Conservation (phyloP, 2,113 vertebrate species). For the Pica pica region DNA sequence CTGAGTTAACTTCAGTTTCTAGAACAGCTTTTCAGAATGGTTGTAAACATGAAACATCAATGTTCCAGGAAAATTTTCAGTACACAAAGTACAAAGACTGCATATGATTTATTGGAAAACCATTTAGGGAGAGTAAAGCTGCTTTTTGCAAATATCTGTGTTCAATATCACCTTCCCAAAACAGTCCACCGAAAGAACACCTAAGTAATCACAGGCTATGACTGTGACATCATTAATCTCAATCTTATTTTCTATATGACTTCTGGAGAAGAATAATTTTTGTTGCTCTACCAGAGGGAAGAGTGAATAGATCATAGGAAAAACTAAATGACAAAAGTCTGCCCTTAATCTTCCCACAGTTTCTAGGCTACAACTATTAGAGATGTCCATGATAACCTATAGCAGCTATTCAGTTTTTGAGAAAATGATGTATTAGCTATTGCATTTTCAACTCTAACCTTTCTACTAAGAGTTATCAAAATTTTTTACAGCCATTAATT, state of each 20-base stretch:
- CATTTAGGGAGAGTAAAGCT: not conserved
- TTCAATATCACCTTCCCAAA: not conserved
- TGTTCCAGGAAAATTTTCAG: not conserved
- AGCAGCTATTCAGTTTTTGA: not conserved
- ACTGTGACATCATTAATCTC: not conserved
- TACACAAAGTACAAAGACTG: not conserved
- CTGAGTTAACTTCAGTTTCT: not conserved
- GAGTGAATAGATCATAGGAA: slow-evolving; percentile 36
- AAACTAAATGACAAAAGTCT: not conserved
- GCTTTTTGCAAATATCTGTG: not conserved
- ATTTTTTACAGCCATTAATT: not conserved
- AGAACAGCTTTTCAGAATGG: not conserved
- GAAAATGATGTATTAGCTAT: not conserved
- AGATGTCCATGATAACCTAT: not conserved
- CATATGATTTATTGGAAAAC: not conserved
- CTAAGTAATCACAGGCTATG: not conserved
- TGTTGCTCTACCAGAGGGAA: not conserved
- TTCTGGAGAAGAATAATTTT: slow-evolving; percentile 19
- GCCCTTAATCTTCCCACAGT: not conserved
- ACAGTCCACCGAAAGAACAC: not conserved
- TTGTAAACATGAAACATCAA: not conserved
- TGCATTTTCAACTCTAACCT: slow-evolving; percentile 20
- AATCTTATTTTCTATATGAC: not conserved
- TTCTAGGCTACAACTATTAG: slow-evolving; percentile 2
- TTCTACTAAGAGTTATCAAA: slow-evolving; percentile 26